These are phyloP conservation scores for Archips xylosteana DNA, from an alignment of 2,888 invertebrate genomes.

Conservation along the genomic window DNA sequence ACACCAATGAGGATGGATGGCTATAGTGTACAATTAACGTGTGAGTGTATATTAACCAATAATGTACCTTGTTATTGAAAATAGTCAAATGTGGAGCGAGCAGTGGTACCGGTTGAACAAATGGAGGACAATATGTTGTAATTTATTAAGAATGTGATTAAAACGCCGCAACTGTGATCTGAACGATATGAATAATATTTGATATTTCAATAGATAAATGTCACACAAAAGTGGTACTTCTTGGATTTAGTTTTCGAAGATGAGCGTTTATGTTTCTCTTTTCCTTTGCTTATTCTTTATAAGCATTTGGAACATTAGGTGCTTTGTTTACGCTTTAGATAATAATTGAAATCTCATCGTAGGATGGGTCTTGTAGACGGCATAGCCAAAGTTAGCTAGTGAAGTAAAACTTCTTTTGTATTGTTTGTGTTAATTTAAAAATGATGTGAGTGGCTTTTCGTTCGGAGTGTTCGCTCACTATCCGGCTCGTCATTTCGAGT, in stretches of 20 bases:
- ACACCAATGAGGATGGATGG: conserved; percentile 85
- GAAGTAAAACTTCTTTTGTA: conserved; percentile 75
- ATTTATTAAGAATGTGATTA: conserved; percentile 85
- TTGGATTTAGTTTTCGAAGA: conserved; percentile 62
- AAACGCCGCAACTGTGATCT: conserved; percentile 86
- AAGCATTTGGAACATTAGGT: conserved; percentile 70
- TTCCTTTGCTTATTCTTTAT: conserved; percentile 62
- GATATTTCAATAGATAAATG: conserved; percentile 85
- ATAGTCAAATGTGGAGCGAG: conserved; percentile 70
- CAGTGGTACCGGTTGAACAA: conserved; percentile 77
- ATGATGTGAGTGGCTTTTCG: conserved; percentile 24
- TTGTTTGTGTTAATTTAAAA: conserved; percentile 47
- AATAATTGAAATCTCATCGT: conserved; percentile 65
- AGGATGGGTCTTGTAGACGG: conserved; percentile 72
- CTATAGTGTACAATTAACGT: conserved; percentile 62
- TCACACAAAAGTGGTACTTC: conserved; percentile 75
- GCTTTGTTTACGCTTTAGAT: conserved; percentile 79
- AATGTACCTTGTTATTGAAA: conserved; percentile 61
- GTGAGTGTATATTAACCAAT: conserved; percentile 64
- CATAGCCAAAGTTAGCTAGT: conserved; percentile 83
- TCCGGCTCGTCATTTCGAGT: conserved; percentile 45
- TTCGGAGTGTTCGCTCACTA: conserved; percentile 29
- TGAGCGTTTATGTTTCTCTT: conserved; percentile 58
- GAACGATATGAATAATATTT: conserved; percentile 86
- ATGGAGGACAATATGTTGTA: conserved; percentile 83